These are phyloP conservation scores for Aproaerema taeniolella DNA, from an alignment of 2,888 invertebrate genomes.

Conservation along the genomic window DNA sequence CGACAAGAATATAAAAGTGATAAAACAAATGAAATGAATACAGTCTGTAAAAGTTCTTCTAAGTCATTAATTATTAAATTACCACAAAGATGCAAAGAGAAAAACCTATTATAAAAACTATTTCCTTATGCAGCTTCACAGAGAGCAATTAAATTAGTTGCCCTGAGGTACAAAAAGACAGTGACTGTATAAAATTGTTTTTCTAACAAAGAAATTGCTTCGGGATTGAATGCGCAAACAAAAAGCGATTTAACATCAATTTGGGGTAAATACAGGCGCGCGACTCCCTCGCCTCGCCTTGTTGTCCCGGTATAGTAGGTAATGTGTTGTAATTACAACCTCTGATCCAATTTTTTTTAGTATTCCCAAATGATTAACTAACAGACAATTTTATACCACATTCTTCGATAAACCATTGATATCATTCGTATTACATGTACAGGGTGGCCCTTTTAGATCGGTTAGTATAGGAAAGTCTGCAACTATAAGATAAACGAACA, in stretches of 20 bases:
- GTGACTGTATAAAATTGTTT: constrained; percentile 46
- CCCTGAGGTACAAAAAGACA: constrained; percentile 32
- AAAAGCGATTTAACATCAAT: constrained; percentile 64
- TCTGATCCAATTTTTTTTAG: no score
- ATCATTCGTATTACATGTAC: no score
- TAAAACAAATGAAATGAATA: no score
- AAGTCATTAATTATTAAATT: no score
- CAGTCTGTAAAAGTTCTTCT: no score
- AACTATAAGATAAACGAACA: no score
- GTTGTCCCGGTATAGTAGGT: neutral
- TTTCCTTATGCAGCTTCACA: constrained; percentile 17
- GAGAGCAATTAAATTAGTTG: constrained; percentile 30
- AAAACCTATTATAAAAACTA: constrained; percentile 22
- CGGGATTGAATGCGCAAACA: constrained; percentile 55
- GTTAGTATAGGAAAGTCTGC: no score
- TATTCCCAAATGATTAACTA: no score
- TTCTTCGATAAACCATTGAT: no score
- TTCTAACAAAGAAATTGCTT: constrained; percentile 52
- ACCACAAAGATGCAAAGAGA: constrained; percentile 7
- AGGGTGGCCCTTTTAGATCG: no score
- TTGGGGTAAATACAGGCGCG: constrained; percentile 28
- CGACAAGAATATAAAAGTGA: no score
- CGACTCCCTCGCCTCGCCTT: constrained; percentile 3
- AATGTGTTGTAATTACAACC: constrained; percentile 7
- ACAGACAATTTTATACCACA: no score